Base-by-base conservation (phyloP, 2,888 invertebrate species). In the Drosophila bunnanda region DNA sequence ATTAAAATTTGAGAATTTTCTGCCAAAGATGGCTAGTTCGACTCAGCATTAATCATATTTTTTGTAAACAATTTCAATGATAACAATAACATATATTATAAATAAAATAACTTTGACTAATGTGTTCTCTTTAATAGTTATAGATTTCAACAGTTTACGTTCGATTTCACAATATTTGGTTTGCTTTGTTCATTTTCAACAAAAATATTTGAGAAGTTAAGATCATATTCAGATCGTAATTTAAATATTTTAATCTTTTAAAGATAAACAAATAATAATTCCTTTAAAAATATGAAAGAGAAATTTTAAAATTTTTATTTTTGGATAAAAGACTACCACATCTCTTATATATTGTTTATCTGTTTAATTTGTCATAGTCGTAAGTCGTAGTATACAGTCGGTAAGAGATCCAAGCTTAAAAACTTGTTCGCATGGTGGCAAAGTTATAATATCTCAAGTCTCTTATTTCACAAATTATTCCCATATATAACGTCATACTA, bases 381-480 rank as follows among this genome's bases (percentile, higher is more conserved):
- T 48, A 20, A 32, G 17, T 28, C n/a, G 10, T 1, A 46, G 10
- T 20, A 13, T 1, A 17, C 13, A 20, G n/a, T 2, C 17, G 6
- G 17, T 17, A 48, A 48, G 32, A 20, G 20, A 50, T 9, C 2
- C 32, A 17, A 50, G 9, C 15, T 9, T 32, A 9, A 32, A 50
- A 50, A 32, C 20, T 34, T 2, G 50, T 50, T 50, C 32, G 32
- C 20, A 6, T 22, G 50, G 32, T 6, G 15, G 20, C 3, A 34
- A 15, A 22, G 15, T 10, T 10, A 5, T 5, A 5, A 8, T 9
- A 20, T 50, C 2, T 5, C 9, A 32, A 9, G 20, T 15, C 32
- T 50, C 15, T 50, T 22, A 50, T 50, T 50, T 50, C 50, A 50
- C 50, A 50, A 50, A 22, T 15, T 2, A 10, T 34, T 34, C 15